phyloP scores from a whole-genome alignment of 2,113 vertebrate species.

The Cochlearius cochlearius region DNA sequence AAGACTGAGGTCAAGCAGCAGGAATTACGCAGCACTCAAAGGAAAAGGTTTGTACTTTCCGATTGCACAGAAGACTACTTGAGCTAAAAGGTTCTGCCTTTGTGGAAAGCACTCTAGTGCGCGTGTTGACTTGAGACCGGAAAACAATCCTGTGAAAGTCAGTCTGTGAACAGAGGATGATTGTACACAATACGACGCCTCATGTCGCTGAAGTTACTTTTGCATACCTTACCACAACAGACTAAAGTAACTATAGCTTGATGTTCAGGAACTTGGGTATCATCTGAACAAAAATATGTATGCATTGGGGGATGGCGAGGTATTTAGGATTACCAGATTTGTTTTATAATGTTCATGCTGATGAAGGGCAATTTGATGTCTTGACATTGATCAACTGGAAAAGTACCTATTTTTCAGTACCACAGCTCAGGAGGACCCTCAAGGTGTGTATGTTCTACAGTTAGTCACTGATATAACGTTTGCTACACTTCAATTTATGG shows the following conservation, averaged over 20 bases:
- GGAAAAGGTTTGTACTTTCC: background rate
- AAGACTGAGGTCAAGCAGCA: background rate
- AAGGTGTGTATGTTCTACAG: background rate
- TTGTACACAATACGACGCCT: background rate
- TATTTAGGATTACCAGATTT: background rate
- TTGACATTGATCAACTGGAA: background rate
- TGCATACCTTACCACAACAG: background rate
- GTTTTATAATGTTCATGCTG: background rate
- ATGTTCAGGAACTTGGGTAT: background rate
- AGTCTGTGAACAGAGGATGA: background rate
- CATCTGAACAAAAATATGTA: background rate
- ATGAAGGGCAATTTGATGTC: background rate
- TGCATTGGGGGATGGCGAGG: accelerated
- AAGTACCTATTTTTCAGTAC: background rate
- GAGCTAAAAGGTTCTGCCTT: background rate
- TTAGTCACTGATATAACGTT: background rate
- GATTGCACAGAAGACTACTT: background rate
- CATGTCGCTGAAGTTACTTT: background rate
- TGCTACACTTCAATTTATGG: background rate
- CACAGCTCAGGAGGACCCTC: background rate
- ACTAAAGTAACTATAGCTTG: background rate
- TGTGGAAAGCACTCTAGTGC: background rate
- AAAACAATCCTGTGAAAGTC: background rate
- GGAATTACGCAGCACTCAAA: background rate
- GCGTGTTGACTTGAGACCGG: background rate